Percentiles rank a stretch among this genome's conserved stretches.
phyloP scores from a whole-genome alignment of 2,113 vertebrate genomes.

The Eptesicus fuscus region DNA sequence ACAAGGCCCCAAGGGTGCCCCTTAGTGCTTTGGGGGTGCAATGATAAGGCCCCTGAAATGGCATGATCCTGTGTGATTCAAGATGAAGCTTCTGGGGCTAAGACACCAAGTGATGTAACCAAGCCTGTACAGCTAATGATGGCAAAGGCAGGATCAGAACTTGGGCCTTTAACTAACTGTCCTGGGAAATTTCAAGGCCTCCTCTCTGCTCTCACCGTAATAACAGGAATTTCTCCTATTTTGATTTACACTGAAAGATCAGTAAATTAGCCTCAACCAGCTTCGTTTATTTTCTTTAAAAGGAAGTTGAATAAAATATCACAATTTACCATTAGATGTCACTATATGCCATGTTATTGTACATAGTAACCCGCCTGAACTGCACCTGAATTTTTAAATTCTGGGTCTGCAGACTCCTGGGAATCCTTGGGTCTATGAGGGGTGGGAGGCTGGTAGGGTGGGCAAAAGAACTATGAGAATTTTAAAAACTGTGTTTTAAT shows the following conservation, averaged over 20 bases:
- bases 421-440: neutral
- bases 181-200: neutral
- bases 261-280: neutral
- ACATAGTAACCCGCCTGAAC: rapidly evolving
- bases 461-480: neutral
- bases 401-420: neutral
- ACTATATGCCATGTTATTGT: neutral
- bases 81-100: neutral
- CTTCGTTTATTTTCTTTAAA: neutral
- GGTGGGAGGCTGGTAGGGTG: neutral
- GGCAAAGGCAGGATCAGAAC: neutral
- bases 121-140: neutral
- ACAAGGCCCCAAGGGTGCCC: rapidly evolving
- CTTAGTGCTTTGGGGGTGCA: neutral
- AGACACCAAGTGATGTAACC: neutral
- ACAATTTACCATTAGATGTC: constrained; percentile 20
- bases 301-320: neutral
- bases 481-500: neutral
- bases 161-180: neutral
- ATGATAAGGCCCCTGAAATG: neutral
- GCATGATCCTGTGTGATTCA: neutral
- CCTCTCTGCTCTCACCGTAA: neutral
- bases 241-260: neutral
- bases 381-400: neutral
- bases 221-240: neutral